Base-by-base conservation (phyloP, 2,888 invertebrate genomes). In the Craniophora ligustri region DNA sequence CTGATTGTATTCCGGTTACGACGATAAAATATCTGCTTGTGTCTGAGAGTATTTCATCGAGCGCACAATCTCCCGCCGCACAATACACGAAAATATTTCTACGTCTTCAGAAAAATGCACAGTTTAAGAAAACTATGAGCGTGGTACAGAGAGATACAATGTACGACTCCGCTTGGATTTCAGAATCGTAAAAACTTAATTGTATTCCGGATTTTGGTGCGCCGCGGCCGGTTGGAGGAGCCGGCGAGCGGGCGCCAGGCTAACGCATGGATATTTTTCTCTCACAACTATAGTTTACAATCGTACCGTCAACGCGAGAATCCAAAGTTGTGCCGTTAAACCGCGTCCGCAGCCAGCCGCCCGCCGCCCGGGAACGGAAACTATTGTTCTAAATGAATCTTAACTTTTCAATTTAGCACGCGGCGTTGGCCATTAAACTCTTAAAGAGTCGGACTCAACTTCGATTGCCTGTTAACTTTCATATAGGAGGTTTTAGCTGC, bases 381-480 rank as follows among this genome's bases (percentile, higher is more conserved):
- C 67, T 67, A 75, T 78, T 74, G 71, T 68, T 71, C 66, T 70
- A 63, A 71, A 74, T 66, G 57, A 76, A 76, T 69, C 47, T 69
- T 73, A 78, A 78, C 76, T 78, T 76, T 78, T 72, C 70, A 76
- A 75, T 76, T 60, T 53, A 67, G 72, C 60, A 46, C 67, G 61
- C 49, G 44, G 69, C 46, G 55, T 41, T 40, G 42, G 46, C 62
- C 64, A 71, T 72, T 72, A 61, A 63, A 73, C 64, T 67, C 58
- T 67, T 65, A 53, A 67, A 45, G 49, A 64, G 50, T 48, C 62
- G 35, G 61, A 64, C 65, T 65, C 46, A 68, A 78, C 76, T 79
- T 77, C 67, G 72, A 79, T 79, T 77, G 72, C 74, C 56, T 70
- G 69, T 75, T 78, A 75, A 68, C 67, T 71, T 69, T 74, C 61